Evolutionary conservation across 1,140 invertebrate species (phyloP).

Genomic region (Catajapyx aquilonaris): DNA sequence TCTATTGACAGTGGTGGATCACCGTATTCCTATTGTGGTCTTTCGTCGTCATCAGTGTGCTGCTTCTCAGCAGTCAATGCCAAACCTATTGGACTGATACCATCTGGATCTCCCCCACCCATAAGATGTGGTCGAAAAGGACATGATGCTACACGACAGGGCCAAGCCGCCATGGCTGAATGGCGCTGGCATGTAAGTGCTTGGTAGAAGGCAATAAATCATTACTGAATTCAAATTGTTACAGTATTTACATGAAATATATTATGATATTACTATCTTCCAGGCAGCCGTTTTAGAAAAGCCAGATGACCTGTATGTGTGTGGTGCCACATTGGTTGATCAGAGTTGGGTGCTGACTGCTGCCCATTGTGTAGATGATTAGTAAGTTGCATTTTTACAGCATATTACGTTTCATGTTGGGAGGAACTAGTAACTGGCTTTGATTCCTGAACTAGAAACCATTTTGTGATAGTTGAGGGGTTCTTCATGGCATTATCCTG

Average conservation of each 20-base stretch:
- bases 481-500: too few species aligned
- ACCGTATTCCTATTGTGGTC: slow-evolving; percentile 22
- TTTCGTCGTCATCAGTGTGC: slow-evolving; percentile 21
- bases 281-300: slow-evolving; percentile 24
- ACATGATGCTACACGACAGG: slow-evolving; percentile 15
- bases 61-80: slow-evolving; percentile 19
- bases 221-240: too few species aligned
- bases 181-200: slow-evolving; percentile 27
- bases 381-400: slow-evolving; percentile 21
- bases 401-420: background rate
- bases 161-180: slow-evolving; percentile 21
- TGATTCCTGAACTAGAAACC: too few species aligned
- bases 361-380: slow-evolving; percentile 32
- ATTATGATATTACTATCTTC: slow-evolving; percentile 3
- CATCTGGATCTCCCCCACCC: slow-evolving; percentile 10
- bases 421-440: too few species aligned
- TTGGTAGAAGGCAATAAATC: too few species aligned
- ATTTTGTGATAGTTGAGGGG: too few species aligned
- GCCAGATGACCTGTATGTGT: slow-evolving; percentile 24
- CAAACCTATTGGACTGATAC: slow-evolving; percentile 16
- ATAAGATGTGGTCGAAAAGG: slow-evolving; percentile 18
- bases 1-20: slow-evolving; percentile 16
- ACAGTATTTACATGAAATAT: background rate
- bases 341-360: slow-evolving; percentile 31
- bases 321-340: slow-evolving; percentile 31